These are phyloP conservation scores for Stomatorhinus walkeri DNA, from an alignment of 2,797 vertebrate species.

Conservation along the genomic window DNA sequence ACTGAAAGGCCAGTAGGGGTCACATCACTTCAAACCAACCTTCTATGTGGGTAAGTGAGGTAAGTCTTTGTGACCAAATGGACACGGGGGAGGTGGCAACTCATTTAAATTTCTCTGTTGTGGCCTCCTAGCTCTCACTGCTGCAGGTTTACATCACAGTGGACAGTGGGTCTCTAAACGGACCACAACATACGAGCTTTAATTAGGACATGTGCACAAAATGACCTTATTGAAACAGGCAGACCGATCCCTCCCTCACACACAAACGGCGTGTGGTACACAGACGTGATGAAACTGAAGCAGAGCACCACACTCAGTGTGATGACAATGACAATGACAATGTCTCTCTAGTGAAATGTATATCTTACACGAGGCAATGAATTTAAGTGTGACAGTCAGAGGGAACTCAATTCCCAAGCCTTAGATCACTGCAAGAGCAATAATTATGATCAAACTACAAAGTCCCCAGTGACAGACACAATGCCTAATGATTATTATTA, in stretches of 20 bases:
- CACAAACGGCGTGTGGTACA: neutral
- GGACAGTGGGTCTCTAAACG: neutral
- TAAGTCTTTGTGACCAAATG: neutral
- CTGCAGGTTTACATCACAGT: neutral
- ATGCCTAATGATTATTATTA: neutral
- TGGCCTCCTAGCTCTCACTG: neutral
- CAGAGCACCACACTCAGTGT: neutral
- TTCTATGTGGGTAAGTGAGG: slow-evolving; percentile 30
- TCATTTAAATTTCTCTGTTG: neutral
- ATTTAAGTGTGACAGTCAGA: neutral
- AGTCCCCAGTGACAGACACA: neutral
- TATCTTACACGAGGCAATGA: neutral
- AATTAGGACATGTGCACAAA: neutral
- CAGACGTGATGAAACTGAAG: neutral
- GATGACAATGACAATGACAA: neutral
- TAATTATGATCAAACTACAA: neutral
- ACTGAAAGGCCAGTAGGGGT: slow-evolving; percentile 28
- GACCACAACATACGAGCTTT: neutral
- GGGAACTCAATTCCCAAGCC: neutral
- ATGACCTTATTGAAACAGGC: neutral
- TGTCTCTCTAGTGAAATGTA: neutral
- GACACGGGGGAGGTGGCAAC: neutral
- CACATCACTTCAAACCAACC: slow-evolving; percentile 32
- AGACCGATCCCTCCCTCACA: neutral
- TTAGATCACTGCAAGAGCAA: neutral